Evolutionary conservation across 2,888 invertebrate genomes (phyloP).

Genomic region (Pyrrhosoma nymphula): DNA sequence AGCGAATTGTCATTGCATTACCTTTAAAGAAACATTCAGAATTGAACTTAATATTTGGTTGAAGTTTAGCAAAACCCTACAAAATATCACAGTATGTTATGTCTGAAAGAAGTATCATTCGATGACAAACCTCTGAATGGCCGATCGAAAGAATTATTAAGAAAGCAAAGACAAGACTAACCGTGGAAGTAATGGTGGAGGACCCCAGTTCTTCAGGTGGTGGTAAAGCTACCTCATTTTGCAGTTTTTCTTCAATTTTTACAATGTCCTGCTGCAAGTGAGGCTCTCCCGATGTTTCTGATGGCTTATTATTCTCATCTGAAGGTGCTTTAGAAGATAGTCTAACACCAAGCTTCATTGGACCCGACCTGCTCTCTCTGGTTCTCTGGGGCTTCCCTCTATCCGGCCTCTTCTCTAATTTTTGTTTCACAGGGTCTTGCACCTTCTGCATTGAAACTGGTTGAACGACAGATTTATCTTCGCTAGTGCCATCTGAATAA

Average conservation of each 20-base stretch:
- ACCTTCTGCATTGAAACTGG: neutral
- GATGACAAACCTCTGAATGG: no score
- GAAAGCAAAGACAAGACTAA: neutral
- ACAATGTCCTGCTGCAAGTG: neutral
- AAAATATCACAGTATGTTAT: no score
- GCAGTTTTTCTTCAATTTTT: neutral
- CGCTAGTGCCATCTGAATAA: neutral
- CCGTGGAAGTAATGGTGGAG: neutral
- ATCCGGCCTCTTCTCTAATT: neutral
- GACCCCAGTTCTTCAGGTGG: neutral
- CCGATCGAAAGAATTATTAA: no score
- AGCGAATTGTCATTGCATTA: no score
- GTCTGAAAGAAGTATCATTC: no score
- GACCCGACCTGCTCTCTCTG: constrained; percentile 41
- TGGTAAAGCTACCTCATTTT: neutral
- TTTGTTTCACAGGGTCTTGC: neutral
- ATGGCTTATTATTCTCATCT: neutral
- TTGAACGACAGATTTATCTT: neutral
- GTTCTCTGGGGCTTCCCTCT: constrained; percentile 42
- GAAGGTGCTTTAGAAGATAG: neutral
- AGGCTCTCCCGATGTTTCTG: neutral
- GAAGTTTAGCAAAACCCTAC: no score
- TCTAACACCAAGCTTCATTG: constrained; percentile 47
- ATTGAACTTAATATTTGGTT: no score
- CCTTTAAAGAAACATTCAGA: no score